A percentile compares a stretch with the other conserved stretches of the same genome.
Evolutionary conservation across 2,888 invertebrate genomes (phyloP).

Genomic region (Argyresthia goedartella): DNA sequence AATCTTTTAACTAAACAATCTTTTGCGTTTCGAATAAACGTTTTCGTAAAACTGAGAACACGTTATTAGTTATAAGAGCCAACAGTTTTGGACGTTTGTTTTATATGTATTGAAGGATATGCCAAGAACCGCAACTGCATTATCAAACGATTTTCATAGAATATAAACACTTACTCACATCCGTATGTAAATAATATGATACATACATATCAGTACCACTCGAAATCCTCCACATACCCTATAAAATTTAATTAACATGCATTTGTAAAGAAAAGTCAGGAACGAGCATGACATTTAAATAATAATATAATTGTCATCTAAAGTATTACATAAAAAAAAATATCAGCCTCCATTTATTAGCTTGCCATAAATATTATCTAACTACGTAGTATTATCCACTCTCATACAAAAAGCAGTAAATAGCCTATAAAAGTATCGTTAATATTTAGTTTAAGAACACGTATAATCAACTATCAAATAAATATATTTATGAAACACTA

Average conservation of each 20-base stretch:
- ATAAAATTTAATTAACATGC: conserved; percentile 15
- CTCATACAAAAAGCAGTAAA: background rate
- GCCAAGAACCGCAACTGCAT: background rate
- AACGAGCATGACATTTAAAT: conserved; percentile 34
- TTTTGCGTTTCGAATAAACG: background rate
- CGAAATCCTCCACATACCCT: conserved; percentile 13
- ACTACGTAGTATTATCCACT: background rate
- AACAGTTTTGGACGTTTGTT: conserved; percentile 19
- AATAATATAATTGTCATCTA: conserved; percentile 13
- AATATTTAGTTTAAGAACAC: background rate
- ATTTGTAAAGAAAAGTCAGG: conserved; percentile 16
- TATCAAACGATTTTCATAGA: background rate
- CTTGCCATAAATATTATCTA: background rate
- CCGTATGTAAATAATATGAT: conserved; percentile 10
- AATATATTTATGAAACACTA: background rate
- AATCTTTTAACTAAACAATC: background rate
- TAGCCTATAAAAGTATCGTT: background rate
- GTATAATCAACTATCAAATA: background rate
- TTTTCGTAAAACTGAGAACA: background rate
- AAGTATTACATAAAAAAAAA: conserved; percentile 17
- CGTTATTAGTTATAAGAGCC: conserved; percentile 10
- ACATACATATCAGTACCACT: conserved; percentile 32
- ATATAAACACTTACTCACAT: conserved; percentile 35
- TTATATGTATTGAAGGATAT: conserved; percentile 4
- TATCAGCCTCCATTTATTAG: conserved; percentile 17